A percentile compares a stretch with the other conserved stretches of the same genome.
These are phyloP conservation scores for Nomada ruficornis DNA, from an alignment of 2,888 invertebrate genomes.

Conservation along the genomic window DNA sequence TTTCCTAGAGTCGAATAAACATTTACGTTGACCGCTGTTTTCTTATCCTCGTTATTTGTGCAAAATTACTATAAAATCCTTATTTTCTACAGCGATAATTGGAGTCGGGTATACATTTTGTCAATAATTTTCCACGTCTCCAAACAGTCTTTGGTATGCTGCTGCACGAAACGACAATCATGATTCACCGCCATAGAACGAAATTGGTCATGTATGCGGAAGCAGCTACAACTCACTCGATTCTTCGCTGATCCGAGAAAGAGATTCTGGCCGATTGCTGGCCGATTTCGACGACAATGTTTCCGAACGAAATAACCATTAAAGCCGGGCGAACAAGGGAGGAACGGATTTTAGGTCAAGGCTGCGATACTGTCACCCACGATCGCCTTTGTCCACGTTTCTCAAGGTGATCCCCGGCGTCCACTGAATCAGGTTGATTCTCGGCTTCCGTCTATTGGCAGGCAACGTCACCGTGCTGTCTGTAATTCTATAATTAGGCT, in stretches of 20 bases:
- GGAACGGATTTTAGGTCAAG: slow-evolving; percentile 56
- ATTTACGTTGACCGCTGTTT: no score
- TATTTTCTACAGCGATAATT: no score
- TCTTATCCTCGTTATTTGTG: no score
- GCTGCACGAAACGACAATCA: neutral
- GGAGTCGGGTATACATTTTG: no score
- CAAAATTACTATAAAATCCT: no score
- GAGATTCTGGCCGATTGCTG: neutral
- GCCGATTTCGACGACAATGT: slow-evolving; percentile 9
- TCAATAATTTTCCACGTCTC: neutral
- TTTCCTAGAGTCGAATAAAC: no score
- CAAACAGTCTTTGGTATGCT: neutral
- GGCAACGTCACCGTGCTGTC: slow-evolving; percentile 6
- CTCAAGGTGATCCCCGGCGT: slow-evolving; percentile 27
- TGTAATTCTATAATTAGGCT: slow-evolving; percentile 51
- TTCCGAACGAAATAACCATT: slow-evolving; percentile 28
- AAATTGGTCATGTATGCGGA: slow-evolving; percentile 12
- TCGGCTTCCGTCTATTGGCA: slow-evolving; percentile 38
- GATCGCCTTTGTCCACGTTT: slow-evolving; percentile 24
- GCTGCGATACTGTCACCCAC: slow-evolving; percentile 40
- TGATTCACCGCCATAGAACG: neutral
- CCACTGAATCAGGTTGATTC: slow-evolving; percentile 29
- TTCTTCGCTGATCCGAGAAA: neutral
- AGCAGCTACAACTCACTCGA: neutral
- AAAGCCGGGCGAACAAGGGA: neutral